Percentiles rank a stretch among this genome's conserved stretches.
phyloP scores from a whole-genome alignment of 1,140 invertebrate species.

The Bathynomus jamesi region DNA sequence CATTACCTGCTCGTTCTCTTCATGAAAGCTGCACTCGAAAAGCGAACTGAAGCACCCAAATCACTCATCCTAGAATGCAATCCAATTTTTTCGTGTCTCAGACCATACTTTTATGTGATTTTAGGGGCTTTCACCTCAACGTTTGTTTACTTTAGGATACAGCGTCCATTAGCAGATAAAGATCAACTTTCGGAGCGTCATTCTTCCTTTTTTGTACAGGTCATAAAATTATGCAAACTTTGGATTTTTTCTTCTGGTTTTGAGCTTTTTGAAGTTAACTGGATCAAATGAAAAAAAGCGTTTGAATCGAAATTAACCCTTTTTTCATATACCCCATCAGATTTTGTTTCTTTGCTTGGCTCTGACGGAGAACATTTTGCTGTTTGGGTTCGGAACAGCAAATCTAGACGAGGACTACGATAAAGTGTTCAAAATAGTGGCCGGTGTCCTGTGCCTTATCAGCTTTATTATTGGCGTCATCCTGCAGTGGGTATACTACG shows the following conservation, averaged over 20 bases:
- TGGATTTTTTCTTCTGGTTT: too few relatives aligned
- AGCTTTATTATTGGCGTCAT: conserved; percentile 32
- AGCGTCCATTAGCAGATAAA: neutral
- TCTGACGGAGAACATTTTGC: conserved; percentile 31
- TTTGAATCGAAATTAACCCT: too few relatives aligned
- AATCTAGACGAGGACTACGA: conserved; percentile 28
- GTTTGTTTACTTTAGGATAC: neutral
- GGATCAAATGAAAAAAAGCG: too few relatives aligned
- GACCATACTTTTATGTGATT: neutral
- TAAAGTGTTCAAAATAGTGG: conserved; percentile 27
- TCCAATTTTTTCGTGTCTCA: neutral
- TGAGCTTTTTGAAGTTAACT: too few relatives aligned
- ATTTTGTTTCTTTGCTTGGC: conserved; percentile 30
- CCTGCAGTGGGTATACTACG: conserved; percentile 31
- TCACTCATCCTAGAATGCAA: neutral
- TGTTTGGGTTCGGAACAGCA: conserved; percentile 19
- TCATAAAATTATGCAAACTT: too few relatives aligned
- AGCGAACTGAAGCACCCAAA: neutral
- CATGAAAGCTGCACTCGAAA: neutral
- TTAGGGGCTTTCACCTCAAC: too few relatives aligned
- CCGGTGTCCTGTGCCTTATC: conserved; percentile 20
- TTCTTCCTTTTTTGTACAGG: neutral
- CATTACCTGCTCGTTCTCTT: neutral
- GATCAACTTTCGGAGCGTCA: neutral
- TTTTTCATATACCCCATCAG: conserved; percentile 4